phyloP scores from a whole-genome alignment of 2,797 vertebrate genomes.

The Anguilla anguilla region DNA sequence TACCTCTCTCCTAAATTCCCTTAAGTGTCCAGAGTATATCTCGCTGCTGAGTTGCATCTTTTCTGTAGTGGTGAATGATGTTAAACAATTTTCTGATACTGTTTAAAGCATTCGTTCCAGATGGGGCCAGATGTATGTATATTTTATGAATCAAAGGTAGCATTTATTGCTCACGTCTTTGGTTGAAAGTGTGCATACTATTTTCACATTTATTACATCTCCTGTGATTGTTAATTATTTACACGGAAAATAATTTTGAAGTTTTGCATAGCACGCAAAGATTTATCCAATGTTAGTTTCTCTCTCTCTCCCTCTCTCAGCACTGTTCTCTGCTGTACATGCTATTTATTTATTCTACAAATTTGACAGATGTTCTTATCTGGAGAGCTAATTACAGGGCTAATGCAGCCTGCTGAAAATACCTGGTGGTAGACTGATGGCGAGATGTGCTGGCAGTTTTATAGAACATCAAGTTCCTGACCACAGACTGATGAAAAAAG shows the following conservation, averaged over 20 bases:
- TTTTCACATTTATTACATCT: neutral
- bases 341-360: neutral
- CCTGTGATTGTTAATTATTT: neutral
- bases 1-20: no score
- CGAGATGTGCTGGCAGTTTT: conserved; percentile 20
- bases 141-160: no score
- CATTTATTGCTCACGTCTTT: no score
- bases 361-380: neutral
- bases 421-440: conserved; percentile 14
- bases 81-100: no score
- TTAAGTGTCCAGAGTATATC: no score
- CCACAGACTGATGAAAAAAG: conserved; percentile 44
- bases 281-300: no score
- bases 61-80: no score
- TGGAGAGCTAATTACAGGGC: neutral
- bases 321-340: neutral
- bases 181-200: no score
- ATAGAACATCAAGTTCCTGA: conserved; percentile 47
- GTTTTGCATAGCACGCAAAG: no score
- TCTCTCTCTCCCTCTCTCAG: neutral
- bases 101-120: no score
- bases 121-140: no score
- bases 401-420: neutral
- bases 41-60: no score
- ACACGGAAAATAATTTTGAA: neutral